A percentile compares a stretch with the other conserved stretches of the same genome.
These are phyloP conservation scores for Chrysemys picta DNA, from an alignment of 2,113 vertebrate species.

Conservation along the genomic window DNA sequence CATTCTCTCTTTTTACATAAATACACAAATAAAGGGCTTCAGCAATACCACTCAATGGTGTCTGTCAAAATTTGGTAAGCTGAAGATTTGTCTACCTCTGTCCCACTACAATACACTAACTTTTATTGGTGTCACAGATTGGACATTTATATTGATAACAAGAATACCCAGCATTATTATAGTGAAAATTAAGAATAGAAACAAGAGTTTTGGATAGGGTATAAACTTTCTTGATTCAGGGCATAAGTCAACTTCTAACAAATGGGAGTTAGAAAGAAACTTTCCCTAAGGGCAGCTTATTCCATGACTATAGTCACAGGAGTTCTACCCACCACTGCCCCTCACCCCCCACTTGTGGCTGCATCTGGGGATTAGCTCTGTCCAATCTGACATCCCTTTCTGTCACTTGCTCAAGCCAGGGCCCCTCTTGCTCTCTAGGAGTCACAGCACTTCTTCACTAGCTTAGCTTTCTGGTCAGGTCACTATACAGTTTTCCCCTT, in stretches of 20 bases:
- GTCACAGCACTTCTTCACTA: neutral
- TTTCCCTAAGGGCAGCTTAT: neutral
- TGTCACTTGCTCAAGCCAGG: neutral
- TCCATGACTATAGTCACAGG: neutral
- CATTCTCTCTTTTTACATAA: neutral
- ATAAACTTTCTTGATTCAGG: neutral
- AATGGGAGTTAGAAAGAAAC: neutral
- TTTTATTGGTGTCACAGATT: neutral
- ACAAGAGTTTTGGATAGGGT: neutral
- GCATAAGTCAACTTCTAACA: neutral
- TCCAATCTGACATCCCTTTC: neutral
- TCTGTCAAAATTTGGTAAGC: conserved; percentile 11
- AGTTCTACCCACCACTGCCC: neutral
- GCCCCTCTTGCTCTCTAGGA: neutral
- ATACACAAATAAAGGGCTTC: neutral
- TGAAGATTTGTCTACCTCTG: conserved; percentile 10
- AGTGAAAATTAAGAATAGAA: neutral
- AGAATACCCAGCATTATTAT: neutral
- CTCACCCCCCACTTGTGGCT: neutral
- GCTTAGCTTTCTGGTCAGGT: neutral
- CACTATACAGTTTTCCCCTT: neutral
- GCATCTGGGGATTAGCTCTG: neutral
- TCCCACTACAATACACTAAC: neutral
- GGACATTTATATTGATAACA: neutral
- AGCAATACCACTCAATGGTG: neutral